A percentile compares a stretch with the other conserved stretches of the same genome.
These are phyloP conservation scores for Arenaria interpres DNA, from an alignment of 2,113 vertebrate genomes.

Conservation along the genomic window DNA sequence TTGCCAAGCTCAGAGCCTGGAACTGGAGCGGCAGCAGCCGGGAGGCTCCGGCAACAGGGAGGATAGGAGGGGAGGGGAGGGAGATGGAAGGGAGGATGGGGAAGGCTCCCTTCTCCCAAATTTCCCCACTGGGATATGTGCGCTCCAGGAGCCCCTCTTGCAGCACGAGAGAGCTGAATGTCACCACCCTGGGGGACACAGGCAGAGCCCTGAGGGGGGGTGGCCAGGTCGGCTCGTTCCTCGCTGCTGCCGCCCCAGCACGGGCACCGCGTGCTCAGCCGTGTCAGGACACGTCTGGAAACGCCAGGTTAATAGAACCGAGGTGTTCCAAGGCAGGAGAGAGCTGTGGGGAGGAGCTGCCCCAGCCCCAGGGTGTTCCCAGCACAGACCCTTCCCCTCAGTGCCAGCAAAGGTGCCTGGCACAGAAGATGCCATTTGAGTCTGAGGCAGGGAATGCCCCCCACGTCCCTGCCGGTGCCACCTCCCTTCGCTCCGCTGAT, in stretches of 20 bases:
- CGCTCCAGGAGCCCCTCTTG: rapidly evolving
- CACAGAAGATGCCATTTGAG: not conserved
- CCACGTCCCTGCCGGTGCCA: rapidly evolving
- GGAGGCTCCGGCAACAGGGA: not conserved
- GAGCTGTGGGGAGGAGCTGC: not conserved
- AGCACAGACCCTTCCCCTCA: not conserved
- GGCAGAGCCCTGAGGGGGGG: no score
- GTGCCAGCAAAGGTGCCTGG: not conserved
- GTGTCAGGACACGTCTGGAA: rapidly evolving
- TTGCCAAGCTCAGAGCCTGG: not conserved
- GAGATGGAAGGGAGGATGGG: not conserved
- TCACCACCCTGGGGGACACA: rapidly evolving
- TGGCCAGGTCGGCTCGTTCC: rapidly evolving
- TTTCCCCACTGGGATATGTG: not conserved
- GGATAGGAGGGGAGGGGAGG: not conserved
- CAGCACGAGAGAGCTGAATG: rapidly evolving
- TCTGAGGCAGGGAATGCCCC: not conserved
- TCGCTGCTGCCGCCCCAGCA: not conserved
- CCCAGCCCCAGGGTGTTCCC: not conserved
- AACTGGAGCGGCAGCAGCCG: not conserved
- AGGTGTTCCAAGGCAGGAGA: not conserved
- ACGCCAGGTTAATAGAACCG: rapidly evolving
- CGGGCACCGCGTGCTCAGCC: rapidly evolving
- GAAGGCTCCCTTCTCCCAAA: rapidly evolving
- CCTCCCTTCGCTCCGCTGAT: not conserved